Evolutionary conservation across 2,888 invertebrate genomes (phyloP).

Genomic region (Dasysyrphus albostriatus): DNA sequence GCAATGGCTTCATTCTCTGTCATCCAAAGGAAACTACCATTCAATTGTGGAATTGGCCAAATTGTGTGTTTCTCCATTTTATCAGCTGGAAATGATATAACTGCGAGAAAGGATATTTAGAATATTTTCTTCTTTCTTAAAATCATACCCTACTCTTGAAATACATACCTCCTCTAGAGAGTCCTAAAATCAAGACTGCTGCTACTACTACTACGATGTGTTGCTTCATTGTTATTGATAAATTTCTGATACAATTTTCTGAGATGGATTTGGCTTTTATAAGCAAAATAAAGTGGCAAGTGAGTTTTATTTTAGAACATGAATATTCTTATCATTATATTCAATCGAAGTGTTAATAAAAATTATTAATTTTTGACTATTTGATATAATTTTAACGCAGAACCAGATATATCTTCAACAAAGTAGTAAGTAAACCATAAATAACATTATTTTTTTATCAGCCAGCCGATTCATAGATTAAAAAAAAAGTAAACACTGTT

Average conservation of each 20-base stretch:
- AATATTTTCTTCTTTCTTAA: neutral
- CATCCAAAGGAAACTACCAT: slow-evolving; percentile 41
- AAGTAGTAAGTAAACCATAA: neutral
- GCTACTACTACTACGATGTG: slow-evolving; percentile 3
- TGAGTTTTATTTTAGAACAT: neutral
- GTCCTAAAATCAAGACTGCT: neutral
- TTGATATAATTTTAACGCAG: neutral
- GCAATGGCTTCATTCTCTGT: slow-evolving; percentile 27
- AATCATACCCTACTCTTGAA: neutral
- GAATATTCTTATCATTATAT: neutral
- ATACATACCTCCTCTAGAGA: slow-evolving; percentile 15
- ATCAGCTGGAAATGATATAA: neutral
- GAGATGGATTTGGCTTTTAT: neutral
- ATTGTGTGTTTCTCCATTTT: neutral
- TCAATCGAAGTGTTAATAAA: slow-evolving; percentile 7
- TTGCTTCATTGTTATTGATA: slow-evolving; percentile 15
- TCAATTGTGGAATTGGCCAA: slow-evolving; percentile 48
- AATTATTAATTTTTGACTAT: neutral
- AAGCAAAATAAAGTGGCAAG: neutral
- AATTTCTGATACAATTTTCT: neutral
- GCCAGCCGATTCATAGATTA: neutral
- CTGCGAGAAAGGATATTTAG: neutral
- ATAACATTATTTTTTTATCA: slow-evolving; percentile 3
- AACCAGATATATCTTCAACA: slow-evolving; percentile 4
- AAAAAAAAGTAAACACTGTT: neutral